Base-by-base conservation (phyloP, 2,113 vertebrate genomes). In the Guaruba guarouba region DNA sequence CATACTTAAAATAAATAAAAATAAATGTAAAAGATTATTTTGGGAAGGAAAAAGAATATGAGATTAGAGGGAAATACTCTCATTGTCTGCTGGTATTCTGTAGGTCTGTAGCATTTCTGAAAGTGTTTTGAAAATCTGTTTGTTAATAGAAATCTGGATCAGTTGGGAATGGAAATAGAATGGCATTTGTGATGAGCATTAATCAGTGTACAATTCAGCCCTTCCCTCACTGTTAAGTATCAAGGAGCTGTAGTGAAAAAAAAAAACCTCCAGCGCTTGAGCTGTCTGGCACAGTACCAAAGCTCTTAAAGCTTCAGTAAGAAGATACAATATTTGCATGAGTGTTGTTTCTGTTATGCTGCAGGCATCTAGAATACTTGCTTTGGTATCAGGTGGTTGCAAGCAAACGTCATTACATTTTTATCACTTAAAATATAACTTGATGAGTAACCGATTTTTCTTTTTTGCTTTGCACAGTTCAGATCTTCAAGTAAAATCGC, bases 371-470 rank as follows among this genome's bases (percentile, higher is more conserved):
- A 75, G 88, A 92, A 81, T 94, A 75, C 88, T 95, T 84, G 80
- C 81, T 79, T 89, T 79, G 57, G 86, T 96, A 69, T 97, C 95
- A 92, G 90, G 86, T 94, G 88, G 88, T 82, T 97, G 70, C 69
- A 43, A 76, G 66, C 77, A 94, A 89, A 73, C 17, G 23, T 95
- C 93, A 95, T 92, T 87, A 97, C 77, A 27, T 55, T 93, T 49
- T 49, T 63, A 82, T 82, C 88, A 73, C 92, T 93, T 96, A 96
- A 97, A 97, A 93, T 93, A 97, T 96, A 96, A 96, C 96, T 94
- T 95, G 96, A 94, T 96, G 92, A 93, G 95, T 96, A 97, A 97
- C 95, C 0, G 54, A 62, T 81, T 82, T 93, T 90, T 93, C 12
- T 90, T 95, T 90, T 41, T 52, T 73, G 31, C 79, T 92, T 88